Evolutionary conservation across 2,888 invertebrate species (phyloP).

Genomic region (Polymixis flavicincta): DNA sequence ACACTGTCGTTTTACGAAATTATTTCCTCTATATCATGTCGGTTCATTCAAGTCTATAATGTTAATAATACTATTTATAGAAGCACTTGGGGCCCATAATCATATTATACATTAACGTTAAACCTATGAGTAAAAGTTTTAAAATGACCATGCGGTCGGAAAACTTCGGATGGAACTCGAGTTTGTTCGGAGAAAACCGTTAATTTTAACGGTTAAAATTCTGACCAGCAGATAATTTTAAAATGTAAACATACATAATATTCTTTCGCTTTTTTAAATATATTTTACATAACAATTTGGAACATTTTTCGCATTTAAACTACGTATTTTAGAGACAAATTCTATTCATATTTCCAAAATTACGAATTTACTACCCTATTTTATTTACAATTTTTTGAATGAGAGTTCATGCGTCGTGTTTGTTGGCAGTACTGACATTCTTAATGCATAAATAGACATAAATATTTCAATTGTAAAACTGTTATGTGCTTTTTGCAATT

Average conservation of each 20-base stretch:
- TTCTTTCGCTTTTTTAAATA: conserved; percentile 50
- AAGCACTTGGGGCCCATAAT: conserved; percentile 75
- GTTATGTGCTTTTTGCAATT: conserved; percentile 42
- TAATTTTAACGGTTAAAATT: conserved; percentile 60
- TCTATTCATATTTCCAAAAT: conserved; percentile 57
- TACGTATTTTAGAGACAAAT: conserved; percentile 56
- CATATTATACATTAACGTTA: conserved; percentile 69
- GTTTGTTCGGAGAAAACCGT: conserved; percentile 68
- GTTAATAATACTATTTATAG: conserved; percentile 68
- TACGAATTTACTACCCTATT: conserved; percentile 53
- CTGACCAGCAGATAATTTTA: conserved; percentile 83
- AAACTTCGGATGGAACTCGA: conserved; percentile 78
- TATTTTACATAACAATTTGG: conserved; percentile 40
- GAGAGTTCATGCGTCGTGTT: conserved; percentile 41
- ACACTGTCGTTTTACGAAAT: not conserved
- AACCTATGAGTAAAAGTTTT: conserved; percentile 65
- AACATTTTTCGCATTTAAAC: conserved; percentile 41
- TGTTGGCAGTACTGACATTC: conserved; percentile 58
- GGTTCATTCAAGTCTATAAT: conserved; percentile 51
- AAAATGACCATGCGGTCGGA: conserved; percentile 78
- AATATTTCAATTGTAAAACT: conserved; percentile 29
- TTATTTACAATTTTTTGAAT: conserved; percentile 66
- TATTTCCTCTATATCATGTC: conserved; percentile 44
- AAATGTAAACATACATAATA: conserved; percentile 55
- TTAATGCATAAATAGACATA: conserved; percentile 20